Evolutionary conservation across 2,888 invertebrate genomes (phyloP), one percentile per base, ranked within the genome.

Genomic region (Drosophila percnosoma): DNA sequence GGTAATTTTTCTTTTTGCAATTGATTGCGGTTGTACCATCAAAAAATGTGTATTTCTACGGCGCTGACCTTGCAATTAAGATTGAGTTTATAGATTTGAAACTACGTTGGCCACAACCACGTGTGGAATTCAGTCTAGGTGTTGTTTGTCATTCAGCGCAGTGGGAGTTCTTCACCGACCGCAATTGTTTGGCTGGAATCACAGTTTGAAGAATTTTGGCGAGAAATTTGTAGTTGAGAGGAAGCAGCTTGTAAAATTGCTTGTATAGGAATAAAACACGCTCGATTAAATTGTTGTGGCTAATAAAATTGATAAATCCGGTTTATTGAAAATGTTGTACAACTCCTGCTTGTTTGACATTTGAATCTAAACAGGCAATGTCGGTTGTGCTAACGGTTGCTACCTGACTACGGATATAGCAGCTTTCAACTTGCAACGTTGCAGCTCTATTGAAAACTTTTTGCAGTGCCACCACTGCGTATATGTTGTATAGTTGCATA

Each of bases 381-480:
- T 40, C 33, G 31, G 40, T 15, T 31, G 48, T 15, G 52, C 15
- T 67, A n/a, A 10, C 1, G 24, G 45, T 36, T n/a, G 27, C 2
- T 38, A 63, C 34, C 49, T 40, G 48, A 10, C 27, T 21, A 24
- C 54, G 13, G 13, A 36, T 18, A 34, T n/a, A 54, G 15, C 36
- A 29, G 45, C 27, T 58, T 38, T 58, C 51, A 61, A 33, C 40
- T 27, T 64, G 54, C 21, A 54, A 45, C 29, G 48, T 38, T 48
- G 45, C 66, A 48, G 51, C 53, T 64, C 67, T 57, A 67, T 57
- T 57, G 42, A n/a, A 45, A 49, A 68, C 60, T 82, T 72, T 58
- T 60, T 48, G 49, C 69, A 73, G 72, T 73, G 66, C 64, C 64
- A 67, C 74, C 76, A 40, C 68, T 83, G 75, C 75, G 87, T 75